Evolutionary conservation across 1,140 invertebrate genomes (phyloP).

Genomic region (Ceratitis capitata): DNA sequence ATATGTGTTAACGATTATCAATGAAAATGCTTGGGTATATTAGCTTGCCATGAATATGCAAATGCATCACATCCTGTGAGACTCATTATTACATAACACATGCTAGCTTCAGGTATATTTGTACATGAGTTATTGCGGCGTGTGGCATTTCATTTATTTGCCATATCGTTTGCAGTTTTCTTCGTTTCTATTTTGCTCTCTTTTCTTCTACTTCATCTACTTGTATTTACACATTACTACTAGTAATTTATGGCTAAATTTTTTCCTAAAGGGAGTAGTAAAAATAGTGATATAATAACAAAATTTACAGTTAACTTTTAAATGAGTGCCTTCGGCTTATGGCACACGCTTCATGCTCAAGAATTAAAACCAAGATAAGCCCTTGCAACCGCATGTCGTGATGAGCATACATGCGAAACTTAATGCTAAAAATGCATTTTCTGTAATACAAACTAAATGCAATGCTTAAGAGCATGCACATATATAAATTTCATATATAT

Average conservation of each 20-base stretch:
- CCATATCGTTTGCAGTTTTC: background rate
- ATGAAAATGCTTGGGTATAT: constrained; percentile 65
- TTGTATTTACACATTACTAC: background rate
- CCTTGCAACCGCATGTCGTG: background rate
- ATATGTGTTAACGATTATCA: constrained; percentile 63
- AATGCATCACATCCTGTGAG: constrained; percentile 57
- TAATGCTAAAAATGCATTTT: background rate
- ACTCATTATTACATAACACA: constrained; percentile 33
- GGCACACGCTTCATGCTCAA: background rate
- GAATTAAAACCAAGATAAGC: background rate
- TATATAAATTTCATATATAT: no score
- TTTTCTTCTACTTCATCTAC: background rate
- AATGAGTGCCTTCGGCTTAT: background rate
- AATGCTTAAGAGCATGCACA: no score
- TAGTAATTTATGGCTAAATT: background rate
- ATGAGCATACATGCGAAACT: background rate
- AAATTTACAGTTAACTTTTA: background rate
- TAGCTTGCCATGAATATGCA: constrained; percentile 56
- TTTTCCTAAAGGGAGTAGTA: background rate
- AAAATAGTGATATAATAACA: constrained; percentile 8
- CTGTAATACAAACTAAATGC: background rate
- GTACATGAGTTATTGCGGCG: background rate
- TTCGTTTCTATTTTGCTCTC: background rate
- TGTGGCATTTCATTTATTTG: background rate
- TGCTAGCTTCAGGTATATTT: background rate